Conservation (phyloP, 2,113 vertebrate genomes). For the Corvus moneduloides region DNA sequence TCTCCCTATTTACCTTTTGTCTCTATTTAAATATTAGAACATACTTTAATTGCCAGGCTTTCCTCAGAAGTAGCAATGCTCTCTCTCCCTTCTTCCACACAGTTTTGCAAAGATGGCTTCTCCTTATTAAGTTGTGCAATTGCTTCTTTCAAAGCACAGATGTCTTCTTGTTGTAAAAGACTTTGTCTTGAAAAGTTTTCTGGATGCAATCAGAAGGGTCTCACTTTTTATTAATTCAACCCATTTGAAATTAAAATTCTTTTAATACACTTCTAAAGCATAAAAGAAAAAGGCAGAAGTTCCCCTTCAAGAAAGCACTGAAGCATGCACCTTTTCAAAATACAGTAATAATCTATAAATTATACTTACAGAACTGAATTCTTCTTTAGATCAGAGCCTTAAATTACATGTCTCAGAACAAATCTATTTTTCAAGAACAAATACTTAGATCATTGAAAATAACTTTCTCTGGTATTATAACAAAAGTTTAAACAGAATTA, state of each 20-base stretch:
- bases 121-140: constrained; percentile 70
- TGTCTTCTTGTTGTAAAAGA: constrained; percentile 70
- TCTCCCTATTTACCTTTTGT: not conserved
- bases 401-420: not conserved
- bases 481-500: not conserved
- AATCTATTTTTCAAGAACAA: not conserved
- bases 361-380: not conserved
- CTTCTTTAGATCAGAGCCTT: not conserved
- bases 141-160: constrained; percentile 67
- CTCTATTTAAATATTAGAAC: not conserved
- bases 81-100: constrained; percentile 74
- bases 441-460: not conserved
- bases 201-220: constrained; percentile 52
- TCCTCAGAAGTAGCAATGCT: constrained; percentile 72
- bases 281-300: not conserved
- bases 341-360: not conserved
- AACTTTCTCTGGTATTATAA: not conserved
- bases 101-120: constrained; percentile 73
- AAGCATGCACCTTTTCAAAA: not conserved
- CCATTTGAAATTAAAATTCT: not conserved
- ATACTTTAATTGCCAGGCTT: constrained; percentile 71
- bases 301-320: not conserved
- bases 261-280: not conserved
- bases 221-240: constrained; percentile 21
- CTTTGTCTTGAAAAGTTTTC: constrained; percentile 75